Conservation (phyloP, 2,797 vertebrate species). For the Melanotaenia trifasciata region DNA sequence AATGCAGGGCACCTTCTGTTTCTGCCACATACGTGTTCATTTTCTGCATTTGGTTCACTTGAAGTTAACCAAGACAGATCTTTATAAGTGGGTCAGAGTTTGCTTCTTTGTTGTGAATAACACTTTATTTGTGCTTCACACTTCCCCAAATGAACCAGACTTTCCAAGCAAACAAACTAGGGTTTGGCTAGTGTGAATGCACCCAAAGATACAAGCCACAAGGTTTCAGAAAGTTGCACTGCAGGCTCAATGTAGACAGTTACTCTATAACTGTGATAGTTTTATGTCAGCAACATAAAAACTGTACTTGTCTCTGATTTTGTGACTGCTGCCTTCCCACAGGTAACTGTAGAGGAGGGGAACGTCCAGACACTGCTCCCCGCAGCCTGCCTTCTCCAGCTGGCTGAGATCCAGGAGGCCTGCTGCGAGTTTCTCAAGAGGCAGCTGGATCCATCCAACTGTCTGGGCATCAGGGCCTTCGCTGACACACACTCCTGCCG, state of each 20-base stretch:
- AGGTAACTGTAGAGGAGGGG: slow-evolving; percentile 98
- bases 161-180: not conserved
- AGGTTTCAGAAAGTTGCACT: too few species aligned
- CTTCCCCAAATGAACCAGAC: not conserved
- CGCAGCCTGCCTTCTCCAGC: slow-evolving; percentile 96
- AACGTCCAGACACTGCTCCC: slow-evolving; percentile 98
- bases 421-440: slow-evolving; percentile 98
- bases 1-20: too few species aligned
- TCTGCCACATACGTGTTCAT: too few species aligned
- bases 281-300: not conserved
- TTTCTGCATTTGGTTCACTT: too few species aligned
- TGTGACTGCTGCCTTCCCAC: not conserved
- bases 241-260: not conserved
- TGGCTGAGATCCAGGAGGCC: slow-evolving; percentile 98
- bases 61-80: too few species aligned
- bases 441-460: slow-evolving; percentile 98
- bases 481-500: slow-evolving; percentile 98
- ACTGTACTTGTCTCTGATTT: not conserved
- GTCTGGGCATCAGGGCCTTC: slow-evolving; percentile 97
- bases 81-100: too few species aligned
- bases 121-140: too few species aligned
- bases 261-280: not conserved
- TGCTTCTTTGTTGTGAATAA: too few species aligned
- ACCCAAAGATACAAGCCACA: too few species aligned
- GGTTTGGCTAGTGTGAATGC: too few species aligned